Base-by-base conservation (phyloP, 2,888 invertebrate species). In the Eristalis pertinax region DNA sequence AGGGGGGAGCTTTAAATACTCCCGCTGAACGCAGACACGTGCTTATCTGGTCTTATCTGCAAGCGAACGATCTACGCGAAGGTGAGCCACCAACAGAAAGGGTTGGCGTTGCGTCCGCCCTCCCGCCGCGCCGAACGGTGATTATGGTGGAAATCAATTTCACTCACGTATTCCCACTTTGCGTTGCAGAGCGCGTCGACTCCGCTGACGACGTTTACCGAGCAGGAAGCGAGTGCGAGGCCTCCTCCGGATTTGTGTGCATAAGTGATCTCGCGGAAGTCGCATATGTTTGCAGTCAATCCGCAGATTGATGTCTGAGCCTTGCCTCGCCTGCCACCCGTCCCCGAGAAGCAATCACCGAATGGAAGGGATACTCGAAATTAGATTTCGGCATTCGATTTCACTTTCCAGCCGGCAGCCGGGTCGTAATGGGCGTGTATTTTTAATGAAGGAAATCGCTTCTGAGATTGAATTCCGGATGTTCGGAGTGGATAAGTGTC, bases 261-360 rank as follows among this genome's bases (percentile, higher is more conserved):
- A 50, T 50, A 50, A 50, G 50, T 50, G 50, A 50, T 50, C 50
- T 2, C 50, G 50, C 50, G 50, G 50, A 50, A 50, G 50, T 50
- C 50, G 19, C 50, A 50, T 38, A 13, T 38, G 38, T 38, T 38
- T 38, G 4, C 38, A 38, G 13, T 50, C 50, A 50, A 50, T 50
- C 50, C 50, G 75, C 84, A 75, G 80, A 80, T 75, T 75, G 84
- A 80, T 80, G 79, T 75, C 74, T 79, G 65, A 70, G 69, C 72
- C 67, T 15, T 5, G 35, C 43, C 62, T 8, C 19, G 19, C 43
- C 5, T 1, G n/a, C 4, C 43, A 7, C 0, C 5, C n/a, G 5
- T 8, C 19, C 50, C 50, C 50, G 19, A 50, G 50, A 19, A 50
- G 50, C 50, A n/a, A 50, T 50, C 50, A 50, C 5, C 50, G 50